Base-by-base conservation (phyloP, 2,113 vertebrate genomes). In the Tautogolabrus adspersus region DNA sequence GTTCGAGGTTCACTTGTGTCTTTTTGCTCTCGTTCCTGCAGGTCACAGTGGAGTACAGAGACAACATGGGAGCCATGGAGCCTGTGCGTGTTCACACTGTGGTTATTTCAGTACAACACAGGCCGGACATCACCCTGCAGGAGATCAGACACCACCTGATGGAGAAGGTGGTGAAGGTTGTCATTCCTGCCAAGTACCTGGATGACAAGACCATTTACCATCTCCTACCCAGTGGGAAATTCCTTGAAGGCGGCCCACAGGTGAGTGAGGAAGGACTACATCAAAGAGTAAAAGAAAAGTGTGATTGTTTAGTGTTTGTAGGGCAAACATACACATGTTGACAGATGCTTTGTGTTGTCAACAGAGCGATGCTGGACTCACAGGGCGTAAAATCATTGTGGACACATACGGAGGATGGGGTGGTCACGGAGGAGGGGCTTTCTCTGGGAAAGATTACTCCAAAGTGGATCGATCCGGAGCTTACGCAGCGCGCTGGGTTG, bases 341-440 rank as follows among this genome's bases (percentile, higher is more conserved):
- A 34, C 4, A 38, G 16, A 46, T 2, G 16, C 34, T 71, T n/a
- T 49, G 15, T 30, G 0, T 19, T 49, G 40, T 60, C 46, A 15
- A 12, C 56, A 95, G 94, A 68, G 88, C 0, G 94, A 95, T 37
- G 94, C 94, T 3, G 94, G 93, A 66, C 94, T 95, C 18, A 95
- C 94, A 0, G 94, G 94, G 7, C 89, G 94, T 34, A 95, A 95
- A 77, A 95, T 95, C 64, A 94, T 95, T 5, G 94, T 95, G 65
- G 94, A 95, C 68, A 94, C 93, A 0, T 95, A 95, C 3, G 94
- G 94, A 46, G 94, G 94, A 21, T 95, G 94, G 93, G 94, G 94
- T 1, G 93, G 92, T 0, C 94, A 95, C 6, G 94, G 94, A n/a
- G 94, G 94, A 8, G 94, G 94, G 10, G 94, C 94, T 2, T 95